A percentile compares a stretch with the other conserved stretches of the same genome.
Evolutionary conservation across 2,888 invertebrate species (phyloP).

Genomic region (Melikaiella ostensackeni): DNA sequence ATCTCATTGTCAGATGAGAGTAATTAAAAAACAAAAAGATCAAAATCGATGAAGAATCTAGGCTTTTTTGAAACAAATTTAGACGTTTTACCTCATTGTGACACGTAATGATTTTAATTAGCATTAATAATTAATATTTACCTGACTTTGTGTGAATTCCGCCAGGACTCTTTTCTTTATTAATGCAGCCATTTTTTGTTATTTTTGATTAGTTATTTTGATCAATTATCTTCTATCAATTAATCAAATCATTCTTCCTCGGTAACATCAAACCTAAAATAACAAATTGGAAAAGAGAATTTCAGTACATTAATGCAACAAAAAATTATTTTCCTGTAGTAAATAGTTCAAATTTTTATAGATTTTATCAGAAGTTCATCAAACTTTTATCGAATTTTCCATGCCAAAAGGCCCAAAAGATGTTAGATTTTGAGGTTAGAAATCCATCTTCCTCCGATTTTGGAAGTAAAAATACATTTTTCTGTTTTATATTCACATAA

Average conservation of each 20-base stretch:
- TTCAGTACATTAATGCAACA: background rate
- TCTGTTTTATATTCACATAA: background rate
- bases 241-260: background rate
- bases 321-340: background rate
- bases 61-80: too few relatives aligned
- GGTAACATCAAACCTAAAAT: background rate
- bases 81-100: too few relatives aligned
- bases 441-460: background rate
- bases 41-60: too few relatives aligned
- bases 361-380: background rate
- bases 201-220: slow-evolving; percentile 12
- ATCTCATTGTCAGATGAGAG: too few relatives aligned
- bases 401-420: background rate
- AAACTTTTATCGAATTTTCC: background rate
- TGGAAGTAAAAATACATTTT: background rate
- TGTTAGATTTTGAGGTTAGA: background rate
- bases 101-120: too few relatives aligned
- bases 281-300: background rate
- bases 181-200: slow-evolving; percentile 68
- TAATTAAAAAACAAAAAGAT: too few relatives aligned
- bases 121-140: slow-evolving; percentile 48
- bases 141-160: slow-evolving; percentile 74
- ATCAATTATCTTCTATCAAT: too few relatives aligned
- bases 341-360: background rate
- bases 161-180: slow-evolving; percentile 75